Evolutionary conservation across 2,888 invertebrate genomes (phyloP).

Genomic region (Scelioninae gen. 2): DNA sequence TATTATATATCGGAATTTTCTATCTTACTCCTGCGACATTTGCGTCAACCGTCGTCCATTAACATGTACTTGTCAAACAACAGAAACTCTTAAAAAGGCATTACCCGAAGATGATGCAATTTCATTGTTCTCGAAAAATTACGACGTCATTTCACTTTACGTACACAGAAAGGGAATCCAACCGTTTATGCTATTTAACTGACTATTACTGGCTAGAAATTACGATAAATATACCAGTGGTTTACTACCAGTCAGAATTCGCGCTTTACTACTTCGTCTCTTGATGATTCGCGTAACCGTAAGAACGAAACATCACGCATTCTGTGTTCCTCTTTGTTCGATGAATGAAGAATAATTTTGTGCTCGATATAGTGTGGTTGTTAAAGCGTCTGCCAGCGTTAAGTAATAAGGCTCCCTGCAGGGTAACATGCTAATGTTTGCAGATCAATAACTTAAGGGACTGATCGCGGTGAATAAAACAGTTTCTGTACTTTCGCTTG

Average conservation of each 20-base stretch:
- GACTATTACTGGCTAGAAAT: not conserved
- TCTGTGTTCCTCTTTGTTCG: conserved; percentile 1
- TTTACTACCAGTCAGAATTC: conserved; percentile 3
- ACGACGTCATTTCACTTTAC: conserved; percentile 1
- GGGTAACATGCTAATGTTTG: conserved; percentile 13
- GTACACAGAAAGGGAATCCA: not conserved
- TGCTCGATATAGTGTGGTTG: conserved; percentile 14
- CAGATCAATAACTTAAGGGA: conserved; percentile 27
- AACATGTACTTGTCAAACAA: not conserved
- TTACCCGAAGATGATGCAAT: not conserved
- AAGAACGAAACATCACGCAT: conserved; percentile 8
- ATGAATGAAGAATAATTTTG: conserved; percentile 27
- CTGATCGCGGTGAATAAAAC: conserved; percentile 25
- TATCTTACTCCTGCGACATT: no score
- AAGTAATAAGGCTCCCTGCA: conserved; percentile 37
- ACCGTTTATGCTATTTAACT: not conserved
- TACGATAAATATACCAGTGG: conserved; percentile 7
- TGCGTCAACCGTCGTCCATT: no score
- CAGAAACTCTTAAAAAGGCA: conserved; percentile 6
- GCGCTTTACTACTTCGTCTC: conserved; percentile 1
- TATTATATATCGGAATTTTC: conserved; percentile 18
- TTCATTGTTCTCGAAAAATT: conserved; percentile 15
- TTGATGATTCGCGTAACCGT: conserved; percentile 21
- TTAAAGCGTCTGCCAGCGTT: conserved; percentile 6
- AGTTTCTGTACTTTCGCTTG: conserved; percentile 12